phyloP scores from a whole-genome alignment of 2,113 vertebrate species.

The Lonchura striata region DNA sequence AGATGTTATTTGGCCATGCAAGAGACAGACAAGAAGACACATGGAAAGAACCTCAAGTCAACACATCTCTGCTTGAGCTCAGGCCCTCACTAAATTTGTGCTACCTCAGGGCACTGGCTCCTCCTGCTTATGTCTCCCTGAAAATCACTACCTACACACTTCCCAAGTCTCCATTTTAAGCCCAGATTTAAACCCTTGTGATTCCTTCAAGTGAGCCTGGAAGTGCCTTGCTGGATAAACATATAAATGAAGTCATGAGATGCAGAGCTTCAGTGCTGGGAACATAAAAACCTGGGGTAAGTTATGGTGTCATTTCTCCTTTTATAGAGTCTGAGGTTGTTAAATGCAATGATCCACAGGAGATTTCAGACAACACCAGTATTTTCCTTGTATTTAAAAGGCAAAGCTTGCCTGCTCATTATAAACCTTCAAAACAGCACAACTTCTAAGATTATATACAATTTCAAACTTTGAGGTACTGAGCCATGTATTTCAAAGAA shows the following conservation, averaged over 20 bases:
- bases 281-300: constrained; percentile 9
- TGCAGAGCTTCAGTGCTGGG: not conserved
- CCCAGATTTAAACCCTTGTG: not conserved
- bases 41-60: not conserved
- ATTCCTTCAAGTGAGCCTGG: not conserved
- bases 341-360: not conserved
- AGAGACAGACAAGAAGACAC: not conserved
- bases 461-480: not conserved
- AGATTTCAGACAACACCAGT: not conserved
- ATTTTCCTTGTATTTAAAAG: not conserved
- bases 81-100: not conserved
- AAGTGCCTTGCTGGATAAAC: not conserved
- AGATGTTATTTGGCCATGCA: not conserved
- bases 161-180: not conserved
- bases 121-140: not conserved
- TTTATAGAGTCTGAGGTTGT: not conserved
- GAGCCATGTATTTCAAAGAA: not conserved
- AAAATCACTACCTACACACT: not conserved
- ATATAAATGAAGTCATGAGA: not conserved
- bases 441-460: not conserved
- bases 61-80: not conserved
- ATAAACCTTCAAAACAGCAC: not conserved
- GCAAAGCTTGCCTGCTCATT: not conserved
- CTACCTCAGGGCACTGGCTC: not conserved
- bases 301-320: not conserved